Evolutionary conservation across 2,888 invertebrate genomes (phyloP), one percentile per base, ranked within the genome.

Genomic region (Thecophora atra): DNA sequence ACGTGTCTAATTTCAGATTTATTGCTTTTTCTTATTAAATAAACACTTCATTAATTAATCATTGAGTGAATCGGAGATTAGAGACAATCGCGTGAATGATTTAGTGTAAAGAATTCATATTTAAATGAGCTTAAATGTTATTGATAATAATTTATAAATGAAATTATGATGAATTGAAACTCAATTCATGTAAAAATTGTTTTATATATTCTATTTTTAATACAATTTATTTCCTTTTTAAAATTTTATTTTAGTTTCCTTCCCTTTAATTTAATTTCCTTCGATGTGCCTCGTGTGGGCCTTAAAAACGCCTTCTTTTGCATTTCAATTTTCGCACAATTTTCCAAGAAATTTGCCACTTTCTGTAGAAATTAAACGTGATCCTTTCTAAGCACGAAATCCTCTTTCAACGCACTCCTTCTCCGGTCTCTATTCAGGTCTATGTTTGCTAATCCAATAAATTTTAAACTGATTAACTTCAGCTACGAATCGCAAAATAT

Each of bases 381-480:
- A 80, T 77, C 78, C 79, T 58, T 37, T 2, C 37, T 37, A 37
- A 37, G 47, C n/a, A n/a, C 47, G 47, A 47, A 11, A n/a, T 47
- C 47, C 47, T 47, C 72, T 72, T 11, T 56, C 30, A 47, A 65
- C 11, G 11, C 17, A 21, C 4, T 44, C 44, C 4, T 30, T 65
- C 51, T 17, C 51, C 44, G 54, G 47, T 75, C 11, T 78, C 78
- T 77, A 69, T 75, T 58, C 75, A 75, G 58, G 19, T 56, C 24
- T 7, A 7, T 64, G 4, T 26, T 26, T 19, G 8, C 75, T 80
- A 81, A 82, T 79, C 81, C 81, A 82, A 81, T 81, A 73, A 81
- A 81, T 19, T n/a, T n/a, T 66, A 37, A 67, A 67, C 17, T 63
- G 64, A 54, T 54, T 52, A 28, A 70, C 51, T 62, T 11, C 37